Conservation (phyloP, 2,113 vertebrate genomes). For the Microtus oregoni region DNA sequence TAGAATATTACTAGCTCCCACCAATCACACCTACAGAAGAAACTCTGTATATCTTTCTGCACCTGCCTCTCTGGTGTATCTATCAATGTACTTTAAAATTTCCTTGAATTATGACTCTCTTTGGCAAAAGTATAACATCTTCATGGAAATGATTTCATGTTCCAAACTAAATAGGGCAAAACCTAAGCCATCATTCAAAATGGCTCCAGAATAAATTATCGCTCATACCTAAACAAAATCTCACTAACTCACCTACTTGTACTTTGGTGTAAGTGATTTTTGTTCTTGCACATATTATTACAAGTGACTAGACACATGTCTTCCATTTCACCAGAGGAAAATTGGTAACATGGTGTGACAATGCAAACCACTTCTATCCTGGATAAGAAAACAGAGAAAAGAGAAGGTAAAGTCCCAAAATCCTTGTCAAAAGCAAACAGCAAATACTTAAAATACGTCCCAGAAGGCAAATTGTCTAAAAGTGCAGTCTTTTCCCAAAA, state of each 20-base stretch:
- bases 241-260: background rate
- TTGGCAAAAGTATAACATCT: background rate
- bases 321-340: background rate
- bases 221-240: background rate
- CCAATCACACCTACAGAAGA: too few species aligned
- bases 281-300: background rate
- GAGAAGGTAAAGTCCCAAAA: rapidly evolving
- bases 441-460: too few species aligned
- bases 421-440: background rate
- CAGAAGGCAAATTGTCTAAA: background rate
- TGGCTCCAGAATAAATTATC: background rate
- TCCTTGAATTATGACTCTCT: background rate
- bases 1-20: too few species aligned
- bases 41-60: background rate
- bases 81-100: background rate
- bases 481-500: background rate
- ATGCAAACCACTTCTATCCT: background rate
- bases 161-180: background rate
- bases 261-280: too few species aligned
- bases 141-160: background rate
- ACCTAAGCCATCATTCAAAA: background rate
- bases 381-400: background rate
- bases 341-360: too few species aligned
- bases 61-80: background rate
- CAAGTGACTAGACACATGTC: background rate